Percentiles rank a stretch among this genome's conserved stretches.
These are phyloP conservation scores for Chamaetylas fuelleborni DNA, from an alignment of 2,113 vertebrate species.

Conservation along the genomic window DNA sequence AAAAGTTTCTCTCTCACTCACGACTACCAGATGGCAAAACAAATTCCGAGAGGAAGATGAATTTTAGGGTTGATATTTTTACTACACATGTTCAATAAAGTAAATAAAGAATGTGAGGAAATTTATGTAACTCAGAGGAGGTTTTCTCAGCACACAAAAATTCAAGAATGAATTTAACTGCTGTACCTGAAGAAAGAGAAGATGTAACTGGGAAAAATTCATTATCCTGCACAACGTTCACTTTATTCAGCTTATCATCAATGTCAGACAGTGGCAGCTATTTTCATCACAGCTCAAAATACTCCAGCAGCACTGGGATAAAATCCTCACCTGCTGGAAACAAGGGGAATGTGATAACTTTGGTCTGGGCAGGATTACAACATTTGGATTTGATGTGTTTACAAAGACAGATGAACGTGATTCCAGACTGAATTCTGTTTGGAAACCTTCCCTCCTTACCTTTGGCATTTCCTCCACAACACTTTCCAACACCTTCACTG, in stretches of 20 bases:
- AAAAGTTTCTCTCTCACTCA: conserved; percentile 18
- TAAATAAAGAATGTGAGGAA: conserved; percentile 22
- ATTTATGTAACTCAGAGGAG: conserved; percentile 16
- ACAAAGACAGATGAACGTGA: accelerated
- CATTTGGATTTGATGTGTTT: background rate
- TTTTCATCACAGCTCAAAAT: background rate
- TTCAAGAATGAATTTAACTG: background rate
- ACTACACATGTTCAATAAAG: background rate
- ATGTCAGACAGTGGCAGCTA: background rate
- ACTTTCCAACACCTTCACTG: background rate
- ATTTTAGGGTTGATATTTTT: conserved; percentile 54
- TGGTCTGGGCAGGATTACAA: background rate
- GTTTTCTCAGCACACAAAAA: background rate
- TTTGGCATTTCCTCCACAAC: background rate
- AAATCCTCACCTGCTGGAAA: background rate
- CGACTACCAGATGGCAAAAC: conserved; percentile 49
- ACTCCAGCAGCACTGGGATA: background rate
- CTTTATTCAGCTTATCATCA: background rate
- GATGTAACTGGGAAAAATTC: background rate
- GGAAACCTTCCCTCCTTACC: background rate
- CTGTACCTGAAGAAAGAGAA: background rate
- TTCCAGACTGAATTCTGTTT: background rate
- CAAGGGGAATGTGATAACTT: background rate
- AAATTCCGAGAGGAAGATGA: conserved; percentile 34
- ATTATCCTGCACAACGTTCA: accelerated